phyloP scores from a whole-genome alignment of 2,888 invertebrate genomes.

The Limenitis camilla region DNA sequence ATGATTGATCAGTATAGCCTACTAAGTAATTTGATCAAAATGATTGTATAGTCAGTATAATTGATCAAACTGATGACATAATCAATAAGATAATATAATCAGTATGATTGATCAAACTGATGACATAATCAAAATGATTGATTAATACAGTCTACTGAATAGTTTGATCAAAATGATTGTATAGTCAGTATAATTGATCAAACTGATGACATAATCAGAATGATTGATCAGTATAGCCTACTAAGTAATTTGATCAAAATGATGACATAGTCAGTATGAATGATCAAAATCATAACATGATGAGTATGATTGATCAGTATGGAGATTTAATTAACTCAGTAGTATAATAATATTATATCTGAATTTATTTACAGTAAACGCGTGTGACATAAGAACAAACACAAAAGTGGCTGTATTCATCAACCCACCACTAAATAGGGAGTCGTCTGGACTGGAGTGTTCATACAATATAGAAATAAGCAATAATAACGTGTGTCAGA shows the following conservation, averaged over 20 bases:
- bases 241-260: no score
- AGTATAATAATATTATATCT: no score
- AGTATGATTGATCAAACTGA: neutral
- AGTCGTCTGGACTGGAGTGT: conserved; percentile 64
- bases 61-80: no score
- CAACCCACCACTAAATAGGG: conserved; percentile 58
- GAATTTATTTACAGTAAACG: conserved; percentile 51
- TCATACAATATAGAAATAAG: conserved; percentile 74
- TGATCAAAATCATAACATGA: no score
- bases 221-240: conserved; percentile 21
- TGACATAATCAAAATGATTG: conserved; percentile 17
- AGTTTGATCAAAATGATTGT: no score
- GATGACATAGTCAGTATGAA: conserved; percentile 15
- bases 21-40: no score
- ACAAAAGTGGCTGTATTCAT: conserved; percentile 65
- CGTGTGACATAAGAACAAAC: conserved; percentile 59
- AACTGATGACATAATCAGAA: no score
- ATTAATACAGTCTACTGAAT: no score
- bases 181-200: conserved; percentile 19
- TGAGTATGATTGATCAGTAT: conserved; percentile 21
- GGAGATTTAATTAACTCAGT: no score
- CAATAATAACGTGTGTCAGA: conserved; percentile 75
- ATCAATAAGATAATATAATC: no score
- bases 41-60: conserved; percentile 13
- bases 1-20: conserved; percentile 21